Conservation (phyloP, 2,113 vertebrate species). For the Cacatua alba region DNA sequence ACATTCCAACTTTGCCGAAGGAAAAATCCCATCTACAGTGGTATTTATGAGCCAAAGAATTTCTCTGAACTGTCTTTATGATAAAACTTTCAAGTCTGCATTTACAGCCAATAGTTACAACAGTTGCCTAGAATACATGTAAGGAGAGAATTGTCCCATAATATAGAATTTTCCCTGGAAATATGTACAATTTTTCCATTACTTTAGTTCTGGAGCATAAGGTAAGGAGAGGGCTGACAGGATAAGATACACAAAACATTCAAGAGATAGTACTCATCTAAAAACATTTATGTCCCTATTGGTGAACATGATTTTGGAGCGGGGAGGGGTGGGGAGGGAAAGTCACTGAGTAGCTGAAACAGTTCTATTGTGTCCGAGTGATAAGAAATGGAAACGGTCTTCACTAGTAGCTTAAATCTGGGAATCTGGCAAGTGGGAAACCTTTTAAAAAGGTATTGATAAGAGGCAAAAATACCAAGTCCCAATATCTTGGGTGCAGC, state of each 20-base stretch:
- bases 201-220: not conserved
- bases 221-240: not conserved
- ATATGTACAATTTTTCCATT: not conserved
- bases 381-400: not conserved
- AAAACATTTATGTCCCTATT: not conserved
- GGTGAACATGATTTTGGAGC: not conserved
- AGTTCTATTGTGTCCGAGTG: not conserved
- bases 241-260: not conserved
- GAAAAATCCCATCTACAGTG: not conserved
- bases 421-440: not conserved
- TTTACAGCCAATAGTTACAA: not conserved
- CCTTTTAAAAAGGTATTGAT: not conserved
- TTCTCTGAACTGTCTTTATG: not conserved
- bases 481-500: not conserved
- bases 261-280: not conserved
- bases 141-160: not conserved
- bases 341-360: not conserved
- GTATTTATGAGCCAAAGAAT: not conserved
- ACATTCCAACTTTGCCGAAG: not conserved
- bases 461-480: not conserved
- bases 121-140: not conserved
- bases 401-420: not conserved
- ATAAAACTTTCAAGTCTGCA: not conserved
- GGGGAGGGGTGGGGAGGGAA: rapidly evolving
- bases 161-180: not conserved